phyloP scores from a whole-genome alignment of 2,113 vertebrate genomes.

The Dipodomys ordii region DNA sequence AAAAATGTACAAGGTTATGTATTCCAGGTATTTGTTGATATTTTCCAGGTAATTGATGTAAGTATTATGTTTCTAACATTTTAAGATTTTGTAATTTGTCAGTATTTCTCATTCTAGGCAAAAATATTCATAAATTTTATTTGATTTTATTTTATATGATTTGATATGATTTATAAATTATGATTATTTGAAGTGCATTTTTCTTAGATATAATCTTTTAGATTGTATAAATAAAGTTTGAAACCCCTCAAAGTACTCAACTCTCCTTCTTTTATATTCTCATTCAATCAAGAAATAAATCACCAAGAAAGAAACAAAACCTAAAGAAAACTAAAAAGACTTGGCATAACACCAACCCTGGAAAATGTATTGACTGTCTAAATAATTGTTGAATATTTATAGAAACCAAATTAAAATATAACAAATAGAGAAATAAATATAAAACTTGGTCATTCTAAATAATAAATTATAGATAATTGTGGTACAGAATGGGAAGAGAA shows the following conservation, averaged over 20 bases:
- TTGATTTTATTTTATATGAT: no score
- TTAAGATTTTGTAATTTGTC: slow-evolving; percentile 24
- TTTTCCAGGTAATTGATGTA: neutral
- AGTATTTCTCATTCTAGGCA: slow-evolving; percentile 6
- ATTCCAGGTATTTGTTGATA: neutral
- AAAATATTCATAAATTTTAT: neutral
- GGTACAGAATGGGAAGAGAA: neutral
- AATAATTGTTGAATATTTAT: neutral
- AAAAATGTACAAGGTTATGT: neutral
- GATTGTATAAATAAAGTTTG: neutral
- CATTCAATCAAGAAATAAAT: slow-evolving; percentile 14
- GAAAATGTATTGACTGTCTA: neutral
- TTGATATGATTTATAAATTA: neutral
- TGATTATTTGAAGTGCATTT: neutral
- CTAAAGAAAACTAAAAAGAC: slow-evolving; percentile 15
- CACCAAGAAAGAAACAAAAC: no score
- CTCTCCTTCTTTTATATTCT: neutral
- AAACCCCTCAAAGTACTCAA: neutral
- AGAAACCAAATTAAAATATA: neutral
- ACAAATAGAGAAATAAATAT: neutral
- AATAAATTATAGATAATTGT: neutral
- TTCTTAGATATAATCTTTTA: neutral
- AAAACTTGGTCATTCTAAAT: neutral
- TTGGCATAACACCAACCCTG: neutral
- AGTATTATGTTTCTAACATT: neutral